Percentiles rank a stretch among this genome's conserved stretches.
These are phyloP conservation scores for Onychomys arenicola DNA, from an alignment of 2,797 vertebrate species.

Conservation along the genomic window DNA sequence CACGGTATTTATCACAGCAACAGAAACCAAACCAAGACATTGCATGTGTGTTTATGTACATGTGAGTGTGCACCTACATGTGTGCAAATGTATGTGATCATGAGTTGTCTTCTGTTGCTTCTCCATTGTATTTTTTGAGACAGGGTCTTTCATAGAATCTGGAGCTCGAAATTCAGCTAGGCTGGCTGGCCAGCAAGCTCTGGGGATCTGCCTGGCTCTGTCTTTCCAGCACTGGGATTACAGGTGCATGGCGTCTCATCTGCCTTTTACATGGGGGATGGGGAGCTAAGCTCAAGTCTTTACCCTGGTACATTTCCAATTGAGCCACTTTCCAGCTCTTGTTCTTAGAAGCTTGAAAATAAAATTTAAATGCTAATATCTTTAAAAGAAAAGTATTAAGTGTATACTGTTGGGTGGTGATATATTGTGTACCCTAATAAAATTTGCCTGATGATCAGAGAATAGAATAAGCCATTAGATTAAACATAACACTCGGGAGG, in stretches of 20 bases:
- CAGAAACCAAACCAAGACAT: not conserved
- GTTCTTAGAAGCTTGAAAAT: constrained; percentile 38
- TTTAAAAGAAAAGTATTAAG: constrained; percentile 19
- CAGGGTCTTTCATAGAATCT: not conserved
- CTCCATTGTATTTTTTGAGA: not conserved
- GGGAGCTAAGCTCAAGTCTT: not conserved
- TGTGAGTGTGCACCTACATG: not conserved
- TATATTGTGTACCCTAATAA: too few relatives aligned
- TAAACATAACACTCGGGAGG: too few relatives aligned
- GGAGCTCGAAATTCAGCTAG: not conserved
- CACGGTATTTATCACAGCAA: not conserved
- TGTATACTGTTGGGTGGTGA: not conserved
- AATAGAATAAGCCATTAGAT: too few relatives aligned
- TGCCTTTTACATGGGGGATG: not conserved
- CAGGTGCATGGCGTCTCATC: too few relatives aligned
- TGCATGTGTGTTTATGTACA: too few relatives aligned
- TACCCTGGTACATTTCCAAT: not conserved
- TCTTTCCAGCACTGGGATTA: not conserved
- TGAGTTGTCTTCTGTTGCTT: not conserved
- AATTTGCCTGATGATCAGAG: too few relatives aligned
- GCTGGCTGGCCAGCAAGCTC: not conserved
- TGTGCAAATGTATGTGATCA: not conserved
- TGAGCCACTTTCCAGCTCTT: not conserved
- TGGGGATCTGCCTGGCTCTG: not conserved
- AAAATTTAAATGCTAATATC: not conserved